These are phyloP conservation scores for Bucorvus abyssinicus DNA, from an alignment of 2,797 vertebrate species.

Conservation along the genomic window DNA sequence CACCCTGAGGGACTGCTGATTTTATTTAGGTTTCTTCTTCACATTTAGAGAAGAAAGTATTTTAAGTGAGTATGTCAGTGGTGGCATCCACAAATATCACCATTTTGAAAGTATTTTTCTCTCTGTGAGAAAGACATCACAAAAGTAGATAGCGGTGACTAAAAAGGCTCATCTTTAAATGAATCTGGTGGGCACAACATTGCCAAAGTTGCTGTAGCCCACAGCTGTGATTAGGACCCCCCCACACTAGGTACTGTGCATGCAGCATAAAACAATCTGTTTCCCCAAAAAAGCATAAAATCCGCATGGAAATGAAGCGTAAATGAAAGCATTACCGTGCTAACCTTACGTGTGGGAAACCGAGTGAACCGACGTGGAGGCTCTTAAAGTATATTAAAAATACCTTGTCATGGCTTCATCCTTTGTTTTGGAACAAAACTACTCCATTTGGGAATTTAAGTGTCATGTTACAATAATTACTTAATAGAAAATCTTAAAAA, in stretches of 20 bases:
- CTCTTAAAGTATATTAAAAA: background rate
- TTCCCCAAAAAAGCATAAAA: background rate
- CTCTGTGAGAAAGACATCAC: background rate
- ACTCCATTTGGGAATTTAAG: background rate
- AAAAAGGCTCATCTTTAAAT: background rate
- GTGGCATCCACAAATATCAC: background rate
- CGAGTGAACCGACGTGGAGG: background rate
- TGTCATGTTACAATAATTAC: background rate
- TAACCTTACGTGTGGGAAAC: background rate
- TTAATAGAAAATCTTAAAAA: background rate
- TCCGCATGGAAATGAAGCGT: background rate
- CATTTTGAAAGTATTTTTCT: background rate
- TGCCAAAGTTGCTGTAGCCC: background rate
- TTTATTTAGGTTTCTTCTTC: background rate
- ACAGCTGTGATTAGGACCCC: background rate
- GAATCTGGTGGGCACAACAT: background rate
- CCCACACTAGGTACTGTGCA: background rate
- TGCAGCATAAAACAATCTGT: background rate
- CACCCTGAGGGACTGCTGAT: background rate
- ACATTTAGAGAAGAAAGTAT: background rate
- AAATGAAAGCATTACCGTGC: background rate
- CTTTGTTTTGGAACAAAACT: background rate
- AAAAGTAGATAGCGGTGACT: background rate
- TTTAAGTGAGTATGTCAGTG: background rate
- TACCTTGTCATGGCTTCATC: background rate